Evolutionary conservation across 64 coral and sea anemone species (phyloP), one percentile per base, ranked within the genome.

Genomic region (Platygyra sinensis): DNA sequence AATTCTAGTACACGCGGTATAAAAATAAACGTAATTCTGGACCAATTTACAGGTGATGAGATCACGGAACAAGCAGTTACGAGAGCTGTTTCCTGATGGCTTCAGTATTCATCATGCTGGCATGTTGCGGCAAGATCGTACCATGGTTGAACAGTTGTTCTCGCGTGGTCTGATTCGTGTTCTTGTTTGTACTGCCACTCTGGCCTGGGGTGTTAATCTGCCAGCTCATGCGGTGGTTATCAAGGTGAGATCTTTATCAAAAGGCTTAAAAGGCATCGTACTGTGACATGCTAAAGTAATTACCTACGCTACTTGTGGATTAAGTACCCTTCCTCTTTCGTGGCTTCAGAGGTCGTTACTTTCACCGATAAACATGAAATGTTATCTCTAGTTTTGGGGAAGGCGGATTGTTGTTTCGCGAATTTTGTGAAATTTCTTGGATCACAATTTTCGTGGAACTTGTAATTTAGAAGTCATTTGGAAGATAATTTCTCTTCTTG

Each of bases 171-270:
- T 98, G 62, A 82, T 98, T 28, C 93, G 95, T 38, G 96, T 98
- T 24, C n/a, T 98, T 33, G 96, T 98, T n/a, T 98, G 96, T 78
- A 98, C 96, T 1, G 96, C 96, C 22, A 98, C 96, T 0, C 83
- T 98, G 27, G 96, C 96, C 76, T 98, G 96, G 96, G 96, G 96
- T 32, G 96, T 98, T 33, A 98, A 95, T 72, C 76, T 98, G 14
- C 96, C 96, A 2, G 96, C 96, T 39, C 96, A 98, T 72, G 96
- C 96, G 86, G 96, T 98, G 4, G 80, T 98, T 50, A 98, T 98
- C 30, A 98, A 92, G 93, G 96, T 95, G 6, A 52, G 81, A 72
- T 28, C 65, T 69, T 69, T n/a, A 57, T 3, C 0, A 16, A 57
- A 57, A 57, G 5, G 65, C 5, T n/a, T 0, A 25, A 27, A 69